phyloP scores from a whole-genome alignment of 2,888 invertebrate species.

The Zeuzera pyrina region DNA sequence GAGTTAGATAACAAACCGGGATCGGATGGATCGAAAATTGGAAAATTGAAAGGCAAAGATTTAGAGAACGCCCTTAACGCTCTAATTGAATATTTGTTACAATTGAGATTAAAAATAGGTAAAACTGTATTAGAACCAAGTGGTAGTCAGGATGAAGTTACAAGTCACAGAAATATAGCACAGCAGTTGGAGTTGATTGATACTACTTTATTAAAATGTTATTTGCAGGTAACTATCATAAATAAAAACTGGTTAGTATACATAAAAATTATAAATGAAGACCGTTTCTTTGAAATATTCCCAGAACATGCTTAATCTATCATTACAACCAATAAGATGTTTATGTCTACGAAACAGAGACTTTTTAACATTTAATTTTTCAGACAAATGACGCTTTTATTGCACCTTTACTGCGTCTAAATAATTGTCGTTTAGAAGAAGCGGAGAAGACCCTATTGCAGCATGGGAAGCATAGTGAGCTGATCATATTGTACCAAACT shows the following conservation, averaged over 20 bases:
- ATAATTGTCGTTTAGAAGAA: conserved; percentile 95
- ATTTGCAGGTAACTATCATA: conserved; percentile 81
- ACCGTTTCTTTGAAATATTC: not conserved
- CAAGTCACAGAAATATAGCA: conserved; percentile 38
- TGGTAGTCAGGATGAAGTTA: conserved; percentile 23
- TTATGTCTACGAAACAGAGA: not conserved
- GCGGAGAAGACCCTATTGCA: conserved; percentile 91
- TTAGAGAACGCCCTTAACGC: conserved; percentile 90
- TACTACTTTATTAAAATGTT: conserved; percentile 97
- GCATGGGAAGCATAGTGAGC: conserved; percentile 91
- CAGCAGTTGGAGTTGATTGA: conserved; percentile 90
- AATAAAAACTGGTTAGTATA: not conserved
- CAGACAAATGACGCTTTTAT: conserved; percentile 96
- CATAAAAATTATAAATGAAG: not conserved
- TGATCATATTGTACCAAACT: conserved; percentile 95
- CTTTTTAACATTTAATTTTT: conserved; percentile 15
- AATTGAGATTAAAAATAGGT: conserved; percentile 76
- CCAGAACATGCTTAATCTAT: not conserved
- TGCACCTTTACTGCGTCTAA: conserved; percentile 89
- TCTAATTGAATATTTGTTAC: conserved; percentile 90
- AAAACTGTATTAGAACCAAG: conserved; percentile 40
- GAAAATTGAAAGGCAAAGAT: conserved; percentile 84
- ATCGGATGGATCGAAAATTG: conserved; percentile 24
- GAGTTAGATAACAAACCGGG: conserved; percentile 78
- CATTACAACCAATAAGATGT: not conserved